Conservation (phyloP, 2,888 invertebrate genomes). For the Sclerodermus sp. region DNA sequence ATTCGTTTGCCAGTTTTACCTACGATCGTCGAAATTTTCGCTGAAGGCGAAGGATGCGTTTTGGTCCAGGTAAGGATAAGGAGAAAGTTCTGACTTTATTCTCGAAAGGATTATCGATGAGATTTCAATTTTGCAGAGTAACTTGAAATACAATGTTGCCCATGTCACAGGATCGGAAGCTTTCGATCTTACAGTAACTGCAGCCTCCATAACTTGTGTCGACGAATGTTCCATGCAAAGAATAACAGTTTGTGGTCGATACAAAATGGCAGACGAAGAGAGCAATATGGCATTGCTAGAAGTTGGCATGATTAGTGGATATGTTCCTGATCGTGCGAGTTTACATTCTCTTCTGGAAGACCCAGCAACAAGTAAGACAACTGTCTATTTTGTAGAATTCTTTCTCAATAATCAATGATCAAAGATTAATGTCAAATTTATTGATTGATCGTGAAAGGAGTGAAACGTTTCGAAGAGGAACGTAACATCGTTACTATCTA, state of each 20-base stretch:
- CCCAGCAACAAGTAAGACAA: conserved; percentile 54
- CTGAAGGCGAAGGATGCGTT: conserved; percentile 63
- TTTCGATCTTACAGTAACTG: conserved; percentile 59
- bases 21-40: conserved; percentile 57
- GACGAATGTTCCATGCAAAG: conserved; percentile 59
- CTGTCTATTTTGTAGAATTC: neutral
- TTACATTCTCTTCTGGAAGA: conserved; percentile 62
- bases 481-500: conserved; percentile 60
- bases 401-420: neutral
- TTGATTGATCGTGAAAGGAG: no score
- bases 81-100: no score
- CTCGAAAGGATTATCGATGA: neutral
- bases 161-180: conserved; percentile 59
- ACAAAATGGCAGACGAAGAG: conserved; percentile 56
- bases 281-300: conserved; percentile 65
- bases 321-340: conserved; percentile 63
- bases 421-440: no score
- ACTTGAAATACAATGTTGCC: conserved; percentile 60
- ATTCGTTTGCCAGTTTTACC: conserved; percentile 57
- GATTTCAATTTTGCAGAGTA: conserved; percentile 50
- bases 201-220: conserved; percentile 54
- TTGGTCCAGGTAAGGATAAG: conserved; percentile 59
- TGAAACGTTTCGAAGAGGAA: conserved; percentile 62
- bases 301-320: conserved; percentile 67
- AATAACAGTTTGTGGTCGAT: conserved; percentile 48